phyloP scores from a whole-genome alignment of 2,888 invertebrate species.

The Galerucella nymphaeae region DNA sequence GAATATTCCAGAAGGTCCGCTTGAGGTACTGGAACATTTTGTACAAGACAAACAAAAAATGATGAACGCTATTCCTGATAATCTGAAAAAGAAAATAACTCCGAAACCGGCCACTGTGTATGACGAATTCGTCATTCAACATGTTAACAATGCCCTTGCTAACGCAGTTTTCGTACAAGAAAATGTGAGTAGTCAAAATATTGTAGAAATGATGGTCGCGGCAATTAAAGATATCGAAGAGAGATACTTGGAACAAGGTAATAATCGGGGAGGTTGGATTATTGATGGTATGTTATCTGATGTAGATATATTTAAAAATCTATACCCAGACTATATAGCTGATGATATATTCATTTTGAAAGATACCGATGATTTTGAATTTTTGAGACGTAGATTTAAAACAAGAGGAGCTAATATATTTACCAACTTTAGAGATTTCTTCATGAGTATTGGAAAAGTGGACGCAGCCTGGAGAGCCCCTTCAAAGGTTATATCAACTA shows the following conservation, averaged over 20 bases:
- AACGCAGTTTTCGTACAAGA: constrained; percentile 63
- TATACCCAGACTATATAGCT: constrained; percentile 67
- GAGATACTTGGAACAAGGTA: constrained; percentile 56
- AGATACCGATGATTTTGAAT: constrained; percentile 65
- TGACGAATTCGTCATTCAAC: constrained; percentile 66
- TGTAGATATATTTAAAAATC: constrained; percentile 65
- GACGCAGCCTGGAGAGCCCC: constrained; percentile 56
- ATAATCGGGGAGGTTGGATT: constrained; percentile 69
- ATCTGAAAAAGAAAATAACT: constrained; percentile 48
- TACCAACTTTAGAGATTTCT: constrained; percentile 55
- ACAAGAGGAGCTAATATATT: constrained; percentile 51
- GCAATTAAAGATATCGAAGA: constrained; percentile 63
- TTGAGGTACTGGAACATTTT: constrained; percentile 36
- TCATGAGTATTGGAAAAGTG: constrained; percentile 51
- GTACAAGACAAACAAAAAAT: constrained; percentile 47
- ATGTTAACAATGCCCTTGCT: constrained; percentile 64
- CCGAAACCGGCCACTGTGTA: constrained; percentile 57
- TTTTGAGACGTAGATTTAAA: constrained; percentile 57
- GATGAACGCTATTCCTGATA: constrained; percentile 47
- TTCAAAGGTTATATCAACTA: constrained; percentile 37
- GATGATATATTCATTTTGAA: constrained; percentile 70
- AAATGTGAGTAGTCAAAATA: constrained; percentile 61
- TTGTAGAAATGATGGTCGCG: constrained; percentile 63
- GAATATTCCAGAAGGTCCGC: constrained; percentile 39
- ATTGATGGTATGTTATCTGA: constrained; percentile 71